Evolutionary conservation across 1,140 invertebrate species (phyloP), one percentile per base, ranked within the genome.

Genomic region (Eupristina koningsbergeri): DNA sequence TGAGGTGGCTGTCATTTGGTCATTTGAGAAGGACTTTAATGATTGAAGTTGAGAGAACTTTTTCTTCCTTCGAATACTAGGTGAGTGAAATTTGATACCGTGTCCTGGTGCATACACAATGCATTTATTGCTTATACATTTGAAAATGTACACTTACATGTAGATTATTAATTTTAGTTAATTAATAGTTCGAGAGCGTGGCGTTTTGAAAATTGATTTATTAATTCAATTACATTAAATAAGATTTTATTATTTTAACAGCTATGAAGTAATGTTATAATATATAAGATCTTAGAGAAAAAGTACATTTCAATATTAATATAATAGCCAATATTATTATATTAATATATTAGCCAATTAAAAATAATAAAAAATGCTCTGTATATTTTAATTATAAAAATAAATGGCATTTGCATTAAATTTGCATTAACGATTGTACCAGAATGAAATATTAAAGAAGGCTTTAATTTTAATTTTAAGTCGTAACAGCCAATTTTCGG

Each of bases 11-110:
- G 69, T 82, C 84, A 77, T 78, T 74, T 50, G 29, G 91, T 90
- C 91, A 92, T 85, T 86, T 83, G 90, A 91, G 87, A 89, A 89
- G 86, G 84, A 89, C 89, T 91, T 92, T 91, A 91, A 91, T 91
- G 88, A 87, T 83, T 87, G 74, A 84, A 86, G 85, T 86, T 81
- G 86, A 75, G 83, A n/a, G 80, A 85, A 50, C 79, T 77, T 80
- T 69, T 77, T 83, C 31, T 50, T 84, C 77, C 86, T 87, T 88
- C 87, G 88, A 90, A 89, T 88, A 88, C 88, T 88, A 19, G 88
- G 87, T 84, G 85, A 83, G 64, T 74, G 80, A 64, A 78, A 78
- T 64, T 81, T 61, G 67, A 73, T 81, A 58, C 15, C 47, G 6
- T 13, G 26, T 9, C 26, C 39, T 71, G n/a, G 2, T 53, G 50